phyloP scores from a whole-genome alignment of 2,113 vertebrate species.

The Progne subis region DNA sequence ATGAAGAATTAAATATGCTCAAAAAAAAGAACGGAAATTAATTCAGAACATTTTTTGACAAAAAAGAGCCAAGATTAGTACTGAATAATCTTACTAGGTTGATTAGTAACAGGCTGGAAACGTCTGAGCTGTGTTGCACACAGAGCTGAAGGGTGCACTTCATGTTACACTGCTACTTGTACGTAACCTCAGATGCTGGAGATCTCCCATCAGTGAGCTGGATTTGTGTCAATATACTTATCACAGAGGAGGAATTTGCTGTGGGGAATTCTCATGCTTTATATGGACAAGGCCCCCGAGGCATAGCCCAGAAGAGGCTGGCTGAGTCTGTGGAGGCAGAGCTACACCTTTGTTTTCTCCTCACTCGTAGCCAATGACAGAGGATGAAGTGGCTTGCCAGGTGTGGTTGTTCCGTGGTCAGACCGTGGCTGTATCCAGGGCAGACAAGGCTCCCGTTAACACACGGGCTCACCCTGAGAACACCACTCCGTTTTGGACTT shows the following conservation, averaged over 20 bases:
- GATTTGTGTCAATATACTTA: conserved; percentile 25
- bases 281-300: background rate
- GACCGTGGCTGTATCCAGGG: background rate
- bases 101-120: background rate
- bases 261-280: background rate
- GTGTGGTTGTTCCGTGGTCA: background rate
- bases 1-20: background rate
- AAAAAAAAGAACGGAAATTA: background rate
- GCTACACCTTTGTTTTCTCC: background rate
- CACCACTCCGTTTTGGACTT: background rate
- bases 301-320: background rate
- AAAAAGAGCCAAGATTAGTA: background rate
- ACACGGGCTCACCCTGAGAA: background rate
- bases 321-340: background rate
- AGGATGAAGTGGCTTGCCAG: background rate
- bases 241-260: background rate
- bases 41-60: background rate
- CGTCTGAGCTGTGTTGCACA: background rate
- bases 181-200: background rate
- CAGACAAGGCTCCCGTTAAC: background rate
- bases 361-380: background rate
- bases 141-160: background rate
- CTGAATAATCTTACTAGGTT: background rate
- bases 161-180: background rate
- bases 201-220: background rate